Conservation (phyloP, 2,113 vertebrate species). For the Riparia riparia region DNA sequence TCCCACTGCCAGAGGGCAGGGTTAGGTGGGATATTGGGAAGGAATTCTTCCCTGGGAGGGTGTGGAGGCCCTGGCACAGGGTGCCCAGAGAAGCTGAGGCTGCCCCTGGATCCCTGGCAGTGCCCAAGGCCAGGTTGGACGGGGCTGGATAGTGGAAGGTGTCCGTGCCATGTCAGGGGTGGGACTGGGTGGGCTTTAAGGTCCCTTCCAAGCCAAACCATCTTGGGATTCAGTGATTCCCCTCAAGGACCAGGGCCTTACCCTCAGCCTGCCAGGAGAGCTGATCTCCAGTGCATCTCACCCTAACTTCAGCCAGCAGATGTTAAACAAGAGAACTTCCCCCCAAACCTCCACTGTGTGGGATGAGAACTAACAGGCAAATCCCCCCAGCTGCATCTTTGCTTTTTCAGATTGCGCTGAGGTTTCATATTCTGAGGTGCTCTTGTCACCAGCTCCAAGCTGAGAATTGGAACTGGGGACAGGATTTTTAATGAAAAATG, state of each 20-base stretch:
- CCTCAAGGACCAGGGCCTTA: not conserved
- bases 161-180: not conserved
- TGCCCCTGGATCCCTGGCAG: not conserved
- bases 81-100: not conserved
- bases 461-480: constrained; percentile 36
- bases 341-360: not conserved
- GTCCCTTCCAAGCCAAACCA: not conserved
- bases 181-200: fast-evolving
- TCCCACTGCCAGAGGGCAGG: not conserved
- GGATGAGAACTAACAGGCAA: not conserved
- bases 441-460: constrained; percentile 3
- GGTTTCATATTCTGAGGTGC: not conserved
- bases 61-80: not conserved
- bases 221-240: not conserved
- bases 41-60: fast-evolving
- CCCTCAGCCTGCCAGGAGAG: not conserved
- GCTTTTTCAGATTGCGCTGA: not conserved
- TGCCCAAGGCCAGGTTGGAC: fast-evolving
- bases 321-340: not conserved
- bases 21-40: fast-evolving
- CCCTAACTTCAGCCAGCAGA: not conserved
- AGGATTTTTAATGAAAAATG: constrained; percentile 21
- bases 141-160: fast-evolving
- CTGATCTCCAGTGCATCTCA: not conserved
- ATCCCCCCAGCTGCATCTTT: not conserved